phyloP scores from a whole-genome alignment of 2,888 invertebrate genomes.

The Stratiomys singularior region DNA sequence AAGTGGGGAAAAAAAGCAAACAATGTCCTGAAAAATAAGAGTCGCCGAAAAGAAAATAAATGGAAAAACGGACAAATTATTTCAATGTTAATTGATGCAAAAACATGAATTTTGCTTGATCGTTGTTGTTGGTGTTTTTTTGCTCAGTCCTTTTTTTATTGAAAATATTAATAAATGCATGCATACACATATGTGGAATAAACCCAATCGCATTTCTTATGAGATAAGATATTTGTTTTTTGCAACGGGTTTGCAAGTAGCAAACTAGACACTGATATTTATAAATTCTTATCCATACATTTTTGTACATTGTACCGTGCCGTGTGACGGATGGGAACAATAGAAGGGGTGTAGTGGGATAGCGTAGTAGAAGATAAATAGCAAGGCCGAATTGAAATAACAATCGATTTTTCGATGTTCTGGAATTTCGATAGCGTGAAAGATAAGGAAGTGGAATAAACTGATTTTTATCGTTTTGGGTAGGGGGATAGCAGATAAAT shows the following conservation, averaged over 20 bases:
- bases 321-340: no score
- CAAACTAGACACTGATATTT: background rate
- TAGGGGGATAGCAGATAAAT: no score
- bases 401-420: no score
- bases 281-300: background rate
- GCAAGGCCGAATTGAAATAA: background rate
- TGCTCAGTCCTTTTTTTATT: background rate
- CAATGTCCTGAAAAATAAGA: background rate
- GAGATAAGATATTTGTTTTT: background rate
- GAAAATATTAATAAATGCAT: background rate
- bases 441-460: no score
- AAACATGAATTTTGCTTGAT: background rate
- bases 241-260: background rate
- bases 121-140: background rate
- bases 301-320: background rate
- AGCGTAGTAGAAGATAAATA: background rate
- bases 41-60: no score
- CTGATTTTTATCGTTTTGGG: no score
- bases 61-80: background rate
- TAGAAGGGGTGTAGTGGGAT: no score
- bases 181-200: no score
- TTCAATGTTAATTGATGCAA: constrained; percentile 6
- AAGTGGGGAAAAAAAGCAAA: background rate
- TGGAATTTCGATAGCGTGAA: no score
- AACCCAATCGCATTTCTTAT: background rate